Evolutionary conservation across 2,113 vertebrate species (phyloP), one percentile per base, ranked within the genome.

Genomic region (Tauraco erythrolophus): DNA sequence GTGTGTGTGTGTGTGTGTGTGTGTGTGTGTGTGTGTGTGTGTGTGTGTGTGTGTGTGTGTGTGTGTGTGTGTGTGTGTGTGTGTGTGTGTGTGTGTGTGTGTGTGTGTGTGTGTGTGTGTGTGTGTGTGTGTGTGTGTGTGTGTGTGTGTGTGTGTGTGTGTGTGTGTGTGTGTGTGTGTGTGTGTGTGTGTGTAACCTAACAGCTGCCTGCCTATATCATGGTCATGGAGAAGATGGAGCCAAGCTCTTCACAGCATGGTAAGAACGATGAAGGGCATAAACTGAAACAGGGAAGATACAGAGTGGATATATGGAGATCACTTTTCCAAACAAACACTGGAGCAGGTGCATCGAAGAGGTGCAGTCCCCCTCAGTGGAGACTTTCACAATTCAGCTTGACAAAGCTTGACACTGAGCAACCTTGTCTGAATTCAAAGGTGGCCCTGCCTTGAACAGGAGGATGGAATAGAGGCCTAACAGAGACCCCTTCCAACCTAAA

Each of bases 1-100:
- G 10, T 3, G 2, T 9, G 5, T 10, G 8, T 7, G 4, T 8
- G 6, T 4, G 1, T 2, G 4, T 14, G 39, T 24, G 21, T 37
- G n/a, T 4, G 17, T 16, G 2, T 39, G 6, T 14, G 6, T 46
- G 27, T 13, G 27, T 39, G 11, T 19, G 5, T 7, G 10, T 6
- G 24, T 4, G 17, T 16, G 2, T 39, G 6, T 14, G 6, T 46
- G 27, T 13, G 27, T 39, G 11, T 19, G 5, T 7, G 10, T 6
- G 24, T 9, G n/a, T 4, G 17, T 16, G 2, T 39, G 6, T 14
- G 6, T 46, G 27, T 13, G 27, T 39, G 11, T 19, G 5, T 7
- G 10, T 6, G 24, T 9, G n/a, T 4, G 17, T 16, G 2, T 39
- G 6, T 14, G 6, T 46, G 27, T 13, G 27, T 39, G 11, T 19